phyloP scores from a whole-genome alignment of 2,797 vertebrate genomes.

The Gallinago solitaria region DNA sequence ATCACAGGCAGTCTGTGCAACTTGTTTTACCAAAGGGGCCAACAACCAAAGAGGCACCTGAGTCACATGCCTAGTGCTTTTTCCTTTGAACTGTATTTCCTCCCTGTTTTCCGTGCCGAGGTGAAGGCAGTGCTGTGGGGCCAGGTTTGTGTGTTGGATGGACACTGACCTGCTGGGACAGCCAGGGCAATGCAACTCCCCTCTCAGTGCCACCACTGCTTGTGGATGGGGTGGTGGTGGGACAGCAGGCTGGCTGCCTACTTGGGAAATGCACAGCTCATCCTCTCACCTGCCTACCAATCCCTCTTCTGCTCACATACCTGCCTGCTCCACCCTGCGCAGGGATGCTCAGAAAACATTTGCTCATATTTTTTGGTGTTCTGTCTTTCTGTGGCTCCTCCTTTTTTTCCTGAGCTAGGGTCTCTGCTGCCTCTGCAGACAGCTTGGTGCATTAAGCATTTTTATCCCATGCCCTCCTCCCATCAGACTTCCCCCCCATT shows the following conservation, averaged over 20 bases:
- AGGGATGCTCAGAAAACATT: neutral
- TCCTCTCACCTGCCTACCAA: neutral
- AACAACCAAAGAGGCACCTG: neutral
- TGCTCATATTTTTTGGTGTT: neutral
- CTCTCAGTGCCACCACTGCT: neutral
- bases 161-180: neutral
- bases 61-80: neutral
- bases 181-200: neutral
- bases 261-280: neutral
- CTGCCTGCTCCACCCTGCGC: neutral
- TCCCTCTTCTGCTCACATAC: neutral
- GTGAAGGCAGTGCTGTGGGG: neutral
- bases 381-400: neutral
- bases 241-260: neutral
- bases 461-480: neutral
- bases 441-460: neutral
- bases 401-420: neutral
- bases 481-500: neutral
- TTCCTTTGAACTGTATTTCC: accelerated
- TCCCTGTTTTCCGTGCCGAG: neutral
- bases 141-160: neutral
- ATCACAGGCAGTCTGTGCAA: neutral
- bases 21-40: neutral
- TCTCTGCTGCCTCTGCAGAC: neutral
- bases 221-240: neutral